phyloP scores from a whole-genome alignment of 2,888 invertebrate genomes.

The Aquatica leii region DNA sequence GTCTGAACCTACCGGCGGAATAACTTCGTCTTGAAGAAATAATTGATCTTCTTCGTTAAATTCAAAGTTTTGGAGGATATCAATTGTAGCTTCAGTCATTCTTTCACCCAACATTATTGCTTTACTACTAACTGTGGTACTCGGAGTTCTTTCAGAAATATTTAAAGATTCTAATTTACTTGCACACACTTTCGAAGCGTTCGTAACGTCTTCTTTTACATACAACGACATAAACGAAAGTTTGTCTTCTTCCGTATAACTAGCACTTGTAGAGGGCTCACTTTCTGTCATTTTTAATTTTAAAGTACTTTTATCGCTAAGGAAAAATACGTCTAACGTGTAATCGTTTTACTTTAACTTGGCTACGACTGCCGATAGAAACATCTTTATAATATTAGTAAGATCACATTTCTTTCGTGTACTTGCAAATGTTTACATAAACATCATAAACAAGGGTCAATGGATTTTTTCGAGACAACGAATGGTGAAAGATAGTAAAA shows the following conservation, averaged over 20 bases:
- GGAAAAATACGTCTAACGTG: no score
- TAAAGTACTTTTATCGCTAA: no score
- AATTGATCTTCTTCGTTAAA: background rate
- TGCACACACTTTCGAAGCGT: background rate
- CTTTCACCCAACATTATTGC: conserved; percentile 1
- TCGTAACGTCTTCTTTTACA: background rate
- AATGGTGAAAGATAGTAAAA: no score
- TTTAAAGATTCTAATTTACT: background rate
- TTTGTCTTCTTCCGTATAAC: background rate
- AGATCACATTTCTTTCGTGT: no score
- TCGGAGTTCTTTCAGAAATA: conserved; percentile 4
- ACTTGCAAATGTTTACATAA: no score
- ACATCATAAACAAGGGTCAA: no score
- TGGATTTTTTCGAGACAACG: no score
- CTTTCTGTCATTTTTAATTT: no score
- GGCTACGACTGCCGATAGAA: no score
- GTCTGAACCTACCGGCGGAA: background rate
- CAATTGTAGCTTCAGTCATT: background rate
- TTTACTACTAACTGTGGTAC: background rate
- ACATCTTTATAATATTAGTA: no score
- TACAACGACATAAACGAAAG: background rate
- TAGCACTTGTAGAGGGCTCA: no score
- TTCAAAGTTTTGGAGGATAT: background rate
- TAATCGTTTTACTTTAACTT: no score
- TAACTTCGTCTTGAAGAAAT: background rate